Evolutionary conservation across 2,888 invertebrate species (phyloP).

Genomic region (Clistopyga incitator): DNA sequence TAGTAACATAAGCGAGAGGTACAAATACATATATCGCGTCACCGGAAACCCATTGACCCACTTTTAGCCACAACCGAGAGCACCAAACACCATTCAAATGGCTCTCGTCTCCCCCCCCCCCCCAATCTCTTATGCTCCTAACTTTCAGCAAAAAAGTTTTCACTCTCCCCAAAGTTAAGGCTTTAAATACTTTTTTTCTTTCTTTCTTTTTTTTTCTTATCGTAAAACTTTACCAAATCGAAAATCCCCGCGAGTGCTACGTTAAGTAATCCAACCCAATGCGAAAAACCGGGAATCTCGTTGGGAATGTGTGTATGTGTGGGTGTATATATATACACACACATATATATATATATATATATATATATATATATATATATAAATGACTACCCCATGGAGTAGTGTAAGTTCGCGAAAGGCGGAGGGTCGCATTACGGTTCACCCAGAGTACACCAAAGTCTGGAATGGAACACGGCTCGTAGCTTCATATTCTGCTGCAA

Average conservation of each 20-base stretch:
- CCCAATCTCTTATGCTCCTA: slow-evolving; percentile 2
- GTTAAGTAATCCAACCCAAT: slow-evolving; percentile 17
- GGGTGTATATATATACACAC: too few relatives aligned
- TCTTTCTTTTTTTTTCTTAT: slow-evolving; percentile 27
- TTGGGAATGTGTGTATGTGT: too few relatives aligned
- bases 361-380: neutral
- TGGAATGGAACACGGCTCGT: slow-evolving; percentile 13
- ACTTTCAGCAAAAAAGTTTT: slow-evolving; percentile 41
- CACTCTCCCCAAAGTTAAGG: slow-evolving; percentile 22
- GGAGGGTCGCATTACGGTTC: slow-evolving; percentile 39
- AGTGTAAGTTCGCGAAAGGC: slow-evolving; percentile 12
- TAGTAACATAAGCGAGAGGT: slow-evolving; percentile 11
- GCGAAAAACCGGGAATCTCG: slow-evolving; percentile 3
- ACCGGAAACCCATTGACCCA: slow-evolving; percentile 48
- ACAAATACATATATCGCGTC: slow-evolving; percentile 19
- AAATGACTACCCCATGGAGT: neutral
- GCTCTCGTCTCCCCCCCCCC: neutral
- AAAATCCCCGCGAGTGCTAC: slow-evolving; percentile 28
- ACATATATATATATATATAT: neutral
- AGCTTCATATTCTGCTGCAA: slow-evolving; percentile 70
- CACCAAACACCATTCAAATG: slow-evolving; percentile 37
- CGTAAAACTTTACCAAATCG: slow-evolving; percentile 41
- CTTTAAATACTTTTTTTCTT: slow-evolving; percentile 37
- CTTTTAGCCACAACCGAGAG: slow-evolving; percentile 12
- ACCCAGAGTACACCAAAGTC: slow-evolving; percentile 50